These are phyloP conservation scores for Poeciliopsis prolifica DNA, from an alignment of 2,113 vertebrate species.

Conservation along the genomic window DNA sequence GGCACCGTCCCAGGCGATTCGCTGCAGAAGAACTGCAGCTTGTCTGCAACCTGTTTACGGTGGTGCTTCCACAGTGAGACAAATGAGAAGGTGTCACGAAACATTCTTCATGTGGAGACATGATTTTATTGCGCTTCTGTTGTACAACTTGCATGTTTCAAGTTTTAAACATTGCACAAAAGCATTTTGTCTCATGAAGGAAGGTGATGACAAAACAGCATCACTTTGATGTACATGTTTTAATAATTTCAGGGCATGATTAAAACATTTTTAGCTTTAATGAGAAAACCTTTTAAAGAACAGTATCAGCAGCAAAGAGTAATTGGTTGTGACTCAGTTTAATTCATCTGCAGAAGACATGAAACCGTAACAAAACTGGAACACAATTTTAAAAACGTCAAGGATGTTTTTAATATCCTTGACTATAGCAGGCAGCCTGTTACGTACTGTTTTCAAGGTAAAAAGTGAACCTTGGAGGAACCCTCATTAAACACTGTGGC, in stretches of 20 bases:
- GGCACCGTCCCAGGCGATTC: conserved; percentile 58
- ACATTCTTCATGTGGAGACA: conserved; percentile 35
- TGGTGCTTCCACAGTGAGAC: conserved; percentile 52
- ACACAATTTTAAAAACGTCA: neutral
- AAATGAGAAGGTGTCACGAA: conserved; percentile 59
- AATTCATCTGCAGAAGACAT: neutral
- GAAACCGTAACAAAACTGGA: neutral
- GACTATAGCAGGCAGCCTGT: neutral
- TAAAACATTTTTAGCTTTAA: neutral
- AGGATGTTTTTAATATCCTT: too few relatives aligned
- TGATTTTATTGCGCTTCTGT: conserved; percentile 14
- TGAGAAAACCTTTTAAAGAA: neutral
- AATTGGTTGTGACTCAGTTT: neutral
- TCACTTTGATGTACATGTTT: neutral
- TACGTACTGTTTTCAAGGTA: neutral
- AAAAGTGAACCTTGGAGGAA: neutral
- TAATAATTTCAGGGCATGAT: neutral
- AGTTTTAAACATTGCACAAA: conserved; percentile 11
- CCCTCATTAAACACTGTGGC: neutral
- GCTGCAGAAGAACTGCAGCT: conserved; percentile 52
- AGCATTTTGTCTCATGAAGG: too few relatives aligned
- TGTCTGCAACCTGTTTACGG: conserved; percentile 62
- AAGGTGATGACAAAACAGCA: neutral
- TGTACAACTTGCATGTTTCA: conserved; percentile 13
- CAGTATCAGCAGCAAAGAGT: conserved; percentile 1